Base-by-base conservation (phyloP, 2,888 invertebrate genomes). In the Temnothorax rugatulus region DNA sequence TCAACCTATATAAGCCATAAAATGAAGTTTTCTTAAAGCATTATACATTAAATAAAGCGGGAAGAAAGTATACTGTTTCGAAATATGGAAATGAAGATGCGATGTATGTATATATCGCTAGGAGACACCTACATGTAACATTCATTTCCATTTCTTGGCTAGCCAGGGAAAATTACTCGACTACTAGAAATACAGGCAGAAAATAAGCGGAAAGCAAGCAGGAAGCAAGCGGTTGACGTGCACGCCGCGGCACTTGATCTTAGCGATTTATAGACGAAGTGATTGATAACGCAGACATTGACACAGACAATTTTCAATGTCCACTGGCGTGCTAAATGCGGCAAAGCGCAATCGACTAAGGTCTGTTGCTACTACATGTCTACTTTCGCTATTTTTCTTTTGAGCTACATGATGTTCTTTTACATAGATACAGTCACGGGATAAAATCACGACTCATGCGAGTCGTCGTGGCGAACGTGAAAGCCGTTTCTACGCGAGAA, bases 241-340 rank as follows among this genome's bases (percentile, higher is more conserved):
- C 50, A 18, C 21, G 38, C 50, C 34, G 52, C 7, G 18, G 11
- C 18, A 41, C 29, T 54, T 25, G 41, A 76, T 52, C 52, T 44
- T 29, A 54, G n/a, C 25, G 50, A 29, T 68, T 68, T 41, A 34
- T 11, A 34, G 25, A 21, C 41, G 41, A 21, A 18, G n/a, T 29
- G 29, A 59, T 59, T 73, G 59, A 61, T 81, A 73, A 81, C 59
- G 59, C 38, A 81, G 73, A 61, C 79, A 81, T 81, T 81, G 79
- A 81, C 79, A 81, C 79, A 81, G 59, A 73, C 59, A 81, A 81
- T 81, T 81, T 73, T 81, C 79, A 81, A 81, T 81, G 79, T 81
- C 73, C 44, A n/a, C 47, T 73, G 73, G 34, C 47, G 47, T n/a
- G 52, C 18, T 59, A 69, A 73, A 81, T 18, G 59, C 59, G 71